phyloP scores from a whole-genome alignment of 2,888 invertebrate genomes.

The Phoronis australis region DNA sequence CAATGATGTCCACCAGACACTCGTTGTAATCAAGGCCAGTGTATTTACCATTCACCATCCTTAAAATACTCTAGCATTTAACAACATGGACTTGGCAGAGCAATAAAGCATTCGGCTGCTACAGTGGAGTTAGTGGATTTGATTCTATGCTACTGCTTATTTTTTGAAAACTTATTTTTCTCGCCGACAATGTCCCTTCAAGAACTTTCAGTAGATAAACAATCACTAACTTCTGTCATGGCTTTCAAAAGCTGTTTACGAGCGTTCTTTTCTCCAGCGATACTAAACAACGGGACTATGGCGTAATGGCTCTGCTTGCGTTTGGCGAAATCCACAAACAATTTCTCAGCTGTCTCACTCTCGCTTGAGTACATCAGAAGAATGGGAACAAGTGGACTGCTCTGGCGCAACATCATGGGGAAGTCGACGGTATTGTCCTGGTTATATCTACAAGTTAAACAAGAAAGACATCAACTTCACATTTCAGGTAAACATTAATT shows the following conservation, averaged over 20 bases:
- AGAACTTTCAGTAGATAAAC: background rate
- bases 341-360: slow-evolving; percentile 32
- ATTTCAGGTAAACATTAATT: too few relatives aligned
- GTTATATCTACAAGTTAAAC: slow-evolving; percentile 26
- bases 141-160: too few relatives aligned
- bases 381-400: slow-evolving; percentile 36
- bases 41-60: too few relatives aligned
- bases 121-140: too few relatives aligned
- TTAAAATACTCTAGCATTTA: too few relatives aligned
- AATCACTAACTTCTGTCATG: slow-evolving; percentile 41
- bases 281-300: slow-evolving; percentile 29
- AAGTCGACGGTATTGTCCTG: slow-evolving; percentile 41
- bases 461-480: slow-evolving; percentile 11
- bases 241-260: slow-evolving; percentile 37
- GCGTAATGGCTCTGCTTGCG: slow-evolving; percentile 32
- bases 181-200: too few relatives aligned
- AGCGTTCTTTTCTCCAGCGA: slow-evolving; percentile 30
- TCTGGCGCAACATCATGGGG: slow-evolving; percentile 33
- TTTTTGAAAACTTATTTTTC: too few relatives aligned
- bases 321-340: slow-evolving; percentile 41
- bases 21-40: too few relatives aligned
- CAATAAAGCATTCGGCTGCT: too few relatives aligned
- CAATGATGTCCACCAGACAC: too few relatives aligned
- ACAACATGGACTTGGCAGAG: too few relatives aligned
- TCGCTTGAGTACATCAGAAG: slow-evolving; percentile 41